phyloP scores from a whole-genome alignment of 2,113 vertebrate species.

The Chroicocephalus ridibundus region DNA sequence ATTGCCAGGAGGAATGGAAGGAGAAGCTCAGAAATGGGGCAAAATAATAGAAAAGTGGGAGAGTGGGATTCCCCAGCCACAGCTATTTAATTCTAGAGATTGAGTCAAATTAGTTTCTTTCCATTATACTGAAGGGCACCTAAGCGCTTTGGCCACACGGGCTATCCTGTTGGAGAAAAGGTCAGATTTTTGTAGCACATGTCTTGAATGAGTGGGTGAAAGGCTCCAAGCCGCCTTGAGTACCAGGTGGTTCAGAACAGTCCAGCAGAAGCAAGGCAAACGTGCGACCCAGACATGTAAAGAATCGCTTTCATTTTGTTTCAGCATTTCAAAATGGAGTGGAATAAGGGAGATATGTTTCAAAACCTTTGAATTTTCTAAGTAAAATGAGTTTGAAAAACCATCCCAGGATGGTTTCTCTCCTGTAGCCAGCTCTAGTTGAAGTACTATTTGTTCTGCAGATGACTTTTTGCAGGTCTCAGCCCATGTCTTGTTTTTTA shows the following conservation, averaged over 20 bases:
- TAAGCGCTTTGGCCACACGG: not conserved
- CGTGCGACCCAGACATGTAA: rapidly evolving
- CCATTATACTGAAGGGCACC: not conserved
- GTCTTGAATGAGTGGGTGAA: not conserved
- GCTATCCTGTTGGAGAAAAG: not conserved
- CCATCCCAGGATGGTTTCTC: not conserved
- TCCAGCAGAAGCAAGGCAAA: not conserved
- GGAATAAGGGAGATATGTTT: not conserved
- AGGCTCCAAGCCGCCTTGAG: not conserved
- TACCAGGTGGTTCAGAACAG: not conserved
- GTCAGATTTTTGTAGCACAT: not conserved
- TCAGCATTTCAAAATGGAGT: not conserved
- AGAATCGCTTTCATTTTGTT: not conserved
- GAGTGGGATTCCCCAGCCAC: not conserved
- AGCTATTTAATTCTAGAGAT: not conserved
- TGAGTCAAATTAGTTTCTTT: not conserved
- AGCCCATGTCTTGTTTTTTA: not conserved
- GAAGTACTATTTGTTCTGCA: not conserved
- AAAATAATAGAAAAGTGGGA: not conserved
- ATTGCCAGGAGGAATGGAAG: not conserved
- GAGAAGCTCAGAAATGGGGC: not conserved
- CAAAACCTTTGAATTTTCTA: not conserved
- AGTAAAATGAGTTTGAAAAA: not conserved
- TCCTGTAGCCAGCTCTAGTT: not conserved
- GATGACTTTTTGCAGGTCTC: not conserved